A percentile compares a stretch with the other conserved stretches of the same genome.
Conservation (phyloP, 30 jellyfish, hydroid and myxozoan genomes). For the Aurelia coerulea region DNA sequence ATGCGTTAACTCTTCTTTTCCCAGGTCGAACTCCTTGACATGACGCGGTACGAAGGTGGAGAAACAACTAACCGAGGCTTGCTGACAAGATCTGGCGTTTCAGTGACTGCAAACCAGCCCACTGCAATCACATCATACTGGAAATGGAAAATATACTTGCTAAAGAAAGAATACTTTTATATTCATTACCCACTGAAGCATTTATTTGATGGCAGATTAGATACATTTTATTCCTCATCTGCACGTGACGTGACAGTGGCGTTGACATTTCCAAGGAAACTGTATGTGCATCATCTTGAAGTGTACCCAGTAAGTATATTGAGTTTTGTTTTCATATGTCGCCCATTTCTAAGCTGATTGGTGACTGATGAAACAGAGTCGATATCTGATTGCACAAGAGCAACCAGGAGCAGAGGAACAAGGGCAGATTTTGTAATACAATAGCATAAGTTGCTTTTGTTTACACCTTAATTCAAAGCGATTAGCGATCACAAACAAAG, state of each 20-base stretch:
- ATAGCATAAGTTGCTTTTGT: too few species aligned
- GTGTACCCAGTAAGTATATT: constrained; percentile 39
- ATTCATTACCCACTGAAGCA: constrained; percentile 17
- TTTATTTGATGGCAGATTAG: constrained; percentile 43
- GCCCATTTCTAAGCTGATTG: background rate
- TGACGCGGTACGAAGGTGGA: constrained; percentile 46
- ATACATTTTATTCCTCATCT: constrained; percentile 45
- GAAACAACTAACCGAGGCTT: constrained; percentile 7
- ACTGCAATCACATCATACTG: constrained; percentile 24
- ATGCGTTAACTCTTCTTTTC: background rate
- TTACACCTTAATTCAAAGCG: too few species aligned
- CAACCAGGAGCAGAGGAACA: too few species aligned
- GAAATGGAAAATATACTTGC: background rate
- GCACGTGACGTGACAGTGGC: constrained; percentile 32
- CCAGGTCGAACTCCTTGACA: constrained; percentile 49
- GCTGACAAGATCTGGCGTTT: constrained; percentile 49
- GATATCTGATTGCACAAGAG: too few species aligned
- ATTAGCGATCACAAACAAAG: too few species aligned
- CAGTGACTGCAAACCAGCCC: constrained; percentile 27
- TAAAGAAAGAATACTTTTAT: constrained; percentile 11
- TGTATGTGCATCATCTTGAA: constrained; percentile 55
- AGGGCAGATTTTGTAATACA: too few species aligned
- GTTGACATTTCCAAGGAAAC: background rate
- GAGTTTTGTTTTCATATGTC: background rate
- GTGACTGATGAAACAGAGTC: too few species aligned